Conservation (phyloP, 2,888 invertebrate species). For the Drosophila buzzatii region DNA sequence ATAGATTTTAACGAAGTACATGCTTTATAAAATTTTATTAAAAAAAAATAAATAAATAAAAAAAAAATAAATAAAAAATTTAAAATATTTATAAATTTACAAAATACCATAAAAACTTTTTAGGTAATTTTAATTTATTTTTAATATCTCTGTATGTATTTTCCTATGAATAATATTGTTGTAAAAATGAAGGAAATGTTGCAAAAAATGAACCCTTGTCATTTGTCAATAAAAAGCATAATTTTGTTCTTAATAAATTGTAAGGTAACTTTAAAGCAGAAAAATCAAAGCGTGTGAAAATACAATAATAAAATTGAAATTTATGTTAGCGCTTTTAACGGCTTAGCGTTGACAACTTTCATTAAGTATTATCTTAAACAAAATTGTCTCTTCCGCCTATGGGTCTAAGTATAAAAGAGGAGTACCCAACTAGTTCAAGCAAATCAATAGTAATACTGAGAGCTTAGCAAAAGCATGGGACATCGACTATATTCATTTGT, state of each 20-base stretch:
- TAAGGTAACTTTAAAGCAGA: neutral
- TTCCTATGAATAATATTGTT: no score
- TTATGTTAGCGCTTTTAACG: neutral
- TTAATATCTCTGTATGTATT: no score
- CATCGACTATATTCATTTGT: neutral
- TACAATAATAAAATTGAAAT: neutral
- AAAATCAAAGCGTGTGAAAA: neutral
- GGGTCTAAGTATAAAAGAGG: constrained; percentile 26
- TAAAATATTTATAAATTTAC: no score
- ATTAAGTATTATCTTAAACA: constrained; percentile 37
- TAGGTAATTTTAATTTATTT: no score
- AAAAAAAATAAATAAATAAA: no score
- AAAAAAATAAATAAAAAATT: no score
- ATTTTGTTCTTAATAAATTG: neutral
- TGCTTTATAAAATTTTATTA: no score
- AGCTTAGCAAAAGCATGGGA: constrained; percentile 3
- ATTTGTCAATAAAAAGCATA: neutral
- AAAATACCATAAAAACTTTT: no score
- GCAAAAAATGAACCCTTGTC: no score
- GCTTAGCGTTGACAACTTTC: constrained; percentile 34
- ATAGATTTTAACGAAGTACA: no score
- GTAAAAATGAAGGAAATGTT: no score
- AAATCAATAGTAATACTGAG: constrained; percentile 9
- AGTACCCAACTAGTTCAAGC: neutral
- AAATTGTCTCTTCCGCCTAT: no score